Evolutionary conservation across 2,797 vertebrate genomes (phyloP), one percentile per base, ranked within the genome.

Genomic region (Octomys mimax): DNA sequence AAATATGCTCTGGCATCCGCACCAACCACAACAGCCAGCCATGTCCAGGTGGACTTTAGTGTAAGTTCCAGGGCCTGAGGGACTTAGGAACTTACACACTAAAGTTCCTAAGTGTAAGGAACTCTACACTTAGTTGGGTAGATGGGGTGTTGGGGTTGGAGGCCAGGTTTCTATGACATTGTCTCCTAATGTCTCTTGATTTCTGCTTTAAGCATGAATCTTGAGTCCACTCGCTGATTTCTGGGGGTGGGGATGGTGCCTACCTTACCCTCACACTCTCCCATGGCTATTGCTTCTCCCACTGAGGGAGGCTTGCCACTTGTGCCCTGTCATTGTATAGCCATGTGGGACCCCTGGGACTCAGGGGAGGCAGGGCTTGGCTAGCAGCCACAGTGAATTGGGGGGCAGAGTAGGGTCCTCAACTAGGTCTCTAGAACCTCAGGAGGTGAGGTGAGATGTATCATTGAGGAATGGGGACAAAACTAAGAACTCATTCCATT

Each of bases 1-100:
- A 87, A 42, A 28, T 98, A 98, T 0, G 1, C 49, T 14, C 39
- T 98, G 94, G 26, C 49, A 0, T 88, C 62, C 8, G 0, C 33
- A 0, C 97, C 97, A 0, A 1, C 36, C 71, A 91, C 26, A 10
- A 93, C 14, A 0, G 75, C 86, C 46, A 61, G 12, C 18, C 96
- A 94, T 24, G 95, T 97, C 39, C 89, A 89, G 79, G 92, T 98
- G 89, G 92, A 93, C 93, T 95, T 98, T 36, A 91, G 36, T 33
- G 98, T 98, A 95, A 96, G 98, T 14, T 5, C 52, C 0, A 11
- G 49, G 77, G 75, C 3, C 19, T 8, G 0, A n/a, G 6, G 0
- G 42, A 42, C 42, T 42, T 42, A 42, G 42, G 42, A 42, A 42
- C 42, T 42, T 42, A 42, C 5, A 5, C 42, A 42, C 42, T 42